A percentile compares a stretch with the other conserved stretches of the same genome.
phyloP scores from a whole-genome alignment of 2,888 invertebrate genomes.

The Cosmopolites sordidus region DNA sequence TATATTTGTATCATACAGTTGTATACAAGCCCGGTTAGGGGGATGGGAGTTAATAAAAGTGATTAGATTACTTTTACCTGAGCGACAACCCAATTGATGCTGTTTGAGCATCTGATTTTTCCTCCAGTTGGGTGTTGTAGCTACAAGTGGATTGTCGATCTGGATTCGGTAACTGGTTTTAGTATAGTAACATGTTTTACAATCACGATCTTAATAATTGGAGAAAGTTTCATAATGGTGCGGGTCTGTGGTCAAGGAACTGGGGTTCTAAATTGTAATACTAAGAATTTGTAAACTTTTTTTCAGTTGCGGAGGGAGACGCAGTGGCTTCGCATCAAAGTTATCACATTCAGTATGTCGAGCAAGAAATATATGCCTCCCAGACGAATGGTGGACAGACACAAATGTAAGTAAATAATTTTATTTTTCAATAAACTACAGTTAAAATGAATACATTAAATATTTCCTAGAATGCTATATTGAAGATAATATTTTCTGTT shows the following conservation, averaged over 20 bases:
- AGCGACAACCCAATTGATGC: not conserved
- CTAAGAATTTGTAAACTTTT: slow-evolving; percentile 12
- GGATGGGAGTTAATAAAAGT: slow-evolving; percentile 14
- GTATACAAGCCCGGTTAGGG: slow-evolving; percentile 2
- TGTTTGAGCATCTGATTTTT: slow-evolving; percentile 9
- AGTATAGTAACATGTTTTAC: not conserved
- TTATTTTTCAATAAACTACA: too few relatives aligned
- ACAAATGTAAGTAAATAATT: slow-evolving; percentile 57
- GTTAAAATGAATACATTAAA: too few relatives aligned
- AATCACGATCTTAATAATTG: not conserved
- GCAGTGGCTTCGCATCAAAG: slow-evolving; percentile 56
- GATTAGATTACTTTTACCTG: slow-evolving; percentile 18
- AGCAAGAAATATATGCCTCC: slow-evolving; percentile 62
- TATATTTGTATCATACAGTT: slow-evolving; percentile 8
- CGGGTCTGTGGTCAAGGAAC: too few relatives aligned
- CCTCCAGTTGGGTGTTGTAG: slow-evolving; percentile 4
- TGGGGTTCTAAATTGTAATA: too few relatives aligned
- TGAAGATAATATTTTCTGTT: too few relatives aligned
- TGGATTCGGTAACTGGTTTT: not conserved
- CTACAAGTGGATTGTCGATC: not conserved
- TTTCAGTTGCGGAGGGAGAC: slow-evolving; percentile 54
- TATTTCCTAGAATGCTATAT: too few relatives aligned
- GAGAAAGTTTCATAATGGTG: not conserved
- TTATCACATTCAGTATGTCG: slow-evolving; percentile 74
- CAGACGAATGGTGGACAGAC: slow-evolving; percentile 54